Evolutionary conservation across 2,888 invertebrate genomes (phyloP).

Genomic region (Fissipunctia ypsillon): DNA sequence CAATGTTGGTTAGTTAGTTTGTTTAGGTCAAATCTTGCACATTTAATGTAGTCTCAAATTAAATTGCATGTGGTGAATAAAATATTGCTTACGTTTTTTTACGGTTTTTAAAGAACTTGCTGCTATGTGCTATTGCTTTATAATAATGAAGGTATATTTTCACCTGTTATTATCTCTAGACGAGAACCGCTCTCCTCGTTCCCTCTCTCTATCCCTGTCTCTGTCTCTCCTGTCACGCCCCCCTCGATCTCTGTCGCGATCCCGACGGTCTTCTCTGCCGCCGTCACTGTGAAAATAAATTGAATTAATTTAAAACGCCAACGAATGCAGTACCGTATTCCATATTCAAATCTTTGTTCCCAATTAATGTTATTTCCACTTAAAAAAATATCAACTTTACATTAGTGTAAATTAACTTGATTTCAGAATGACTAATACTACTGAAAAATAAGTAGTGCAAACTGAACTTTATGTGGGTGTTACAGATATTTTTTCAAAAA

Average conservation of each 20-base stretch:
- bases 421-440: neutral
- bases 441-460: neutral
- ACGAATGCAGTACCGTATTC: neutral
- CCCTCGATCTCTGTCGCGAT: constrained; percentile 66
- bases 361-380: neutral
- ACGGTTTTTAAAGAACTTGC: too few species aligned
- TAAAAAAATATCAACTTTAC: neutral
- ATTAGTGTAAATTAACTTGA: neutral
- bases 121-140: too few species aligned
- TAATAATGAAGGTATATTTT: constrained; percentile 15
- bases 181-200: constrained; percentile 70
- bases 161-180: constrained; percentile 75
- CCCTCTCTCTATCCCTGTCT: constrained; percentile 73
- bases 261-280: constrained; percentile 64
- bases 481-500: neutral
- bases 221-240: constrained; percentile 65
- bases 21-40: too few species aligned
- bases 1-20: too few species aligned
- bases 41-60: too few species aligned
- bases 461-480: neutral
- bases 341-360: neutral
- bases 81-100: too few species aligned
- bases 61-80: too few species aligned
- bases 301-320: neutral
- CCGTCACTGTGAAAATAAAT: constrained; percentile 30